A percentile compares a stretch with the other conserved stretches of the same genome.
Evolutionary conservation across 2,797 vertebrate genomes (phyloP).

Genomic region (Falco concolor): DNA sequence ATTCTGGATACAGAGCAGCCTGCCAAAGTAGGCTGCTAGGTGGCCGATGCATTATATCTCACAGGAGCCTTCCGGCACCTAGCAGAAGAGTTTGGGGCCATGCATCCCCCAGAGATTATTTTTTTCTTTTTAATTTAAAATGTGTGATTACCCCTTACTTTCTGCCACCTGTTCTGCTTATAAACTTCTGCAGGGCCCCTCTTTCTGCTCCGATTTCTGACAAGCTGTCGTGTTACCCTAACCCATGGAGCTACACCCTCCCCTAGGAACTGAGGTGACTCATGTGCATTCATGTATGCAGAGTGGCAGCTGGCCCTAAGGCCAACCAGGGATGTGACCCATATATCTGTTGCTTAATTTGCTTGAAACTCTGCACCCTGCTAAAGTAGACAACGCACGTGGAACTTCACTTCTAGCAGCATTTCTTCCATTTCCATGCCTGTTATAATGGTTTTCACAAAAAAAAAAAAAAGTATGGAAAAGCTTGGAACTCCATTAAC

Average conservation of each 20-base stretch:
- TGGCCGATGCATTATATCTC: neutral
- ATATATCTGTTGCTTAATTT: neutral
- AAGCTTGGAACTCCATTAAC: neutral
- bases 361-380: neutral
- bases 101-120: neutral
- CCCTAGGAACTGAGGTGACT: neutral
- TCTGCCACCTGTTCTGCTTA: conserved; percentile 21
- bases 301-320: conserved; percentile 29
- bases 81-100: neutral
- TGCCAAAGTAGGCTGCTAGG: neutral
- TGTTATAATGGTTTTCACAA: neutral
- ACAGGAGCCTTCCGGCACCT: neutral
- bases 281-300: neutral
- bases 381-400: neutral
- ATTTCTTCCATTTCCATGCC: neutral
- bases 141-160: conserved; percentile 6
- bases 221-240: conserved; percentile 24
- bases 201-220: neutral
- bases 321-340: neutral
- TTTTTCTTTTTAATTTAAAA: conserved; percentile 14
- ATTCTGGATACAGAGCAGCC: neutral
- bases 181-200: neutral
- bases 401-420: neutral
- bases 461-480: neutral
- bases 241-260: neutral